Conservation (phyloP, 1,140 invertebrate genomes). For the Drosophila serrata region DNA sequence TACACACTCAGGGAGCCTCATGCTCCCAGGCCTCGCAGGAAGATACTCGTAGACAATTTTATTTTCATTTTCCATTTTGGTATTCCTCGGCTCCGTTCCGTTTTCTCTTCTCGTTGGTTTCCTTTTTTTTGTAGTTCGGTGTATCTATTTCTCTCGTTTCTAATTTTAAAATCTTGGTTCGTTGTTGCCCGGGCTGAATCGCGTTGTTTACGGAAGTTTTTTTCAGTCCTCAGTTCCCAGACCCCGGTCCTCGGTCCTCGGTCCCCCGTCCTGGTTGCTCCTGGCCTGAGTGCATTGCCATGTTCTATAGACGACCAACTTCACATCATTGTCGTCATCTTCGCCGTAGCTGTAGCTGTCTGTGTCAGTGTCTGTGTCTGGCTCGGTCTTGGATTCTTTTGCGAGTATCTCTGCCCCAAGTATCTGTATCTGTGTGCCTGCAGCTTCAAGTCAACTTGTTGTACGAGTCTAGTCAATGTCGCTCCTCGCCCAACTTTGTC, state of each 20-base stretch:
- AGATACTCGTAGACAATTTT: constrained; percentile 70
- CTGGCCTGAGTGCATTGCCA: constrained; percentile 78
- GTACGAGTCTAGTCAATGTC: constrained; percentile 76
- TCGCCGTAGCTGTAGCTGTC: constrained; percentile 29
- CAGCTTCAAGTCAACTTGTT: constrained; percentile 75
- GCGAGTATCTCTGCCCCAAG: constrained; percentile 32
- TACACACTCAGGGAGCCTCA: constrained; percentile 19
- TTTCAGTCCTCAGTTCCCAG: constrained; percentile 19
- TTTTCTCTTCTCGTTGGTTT: constrained; percentile 19
- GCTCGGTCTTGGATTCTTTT: constrained; percentile 41
- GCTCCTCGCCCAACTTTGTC: constrained; percentile 47
- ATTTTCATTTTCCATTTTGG: constrained; percentile 79
- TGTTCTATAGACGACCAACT: constrained; percentile 63
- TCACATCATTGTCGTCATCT: constrained; percentile 54
- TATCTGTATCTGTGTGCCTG: constrained; percentile 44
- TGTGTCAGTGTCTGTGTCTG: constrained; percentile 53
- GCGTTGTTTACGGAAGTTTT: constrained; percentile 82
- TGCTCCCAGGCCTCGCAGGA: constrained; percentile 38
- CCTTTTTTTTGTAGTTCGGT: constrained; percentile 26
- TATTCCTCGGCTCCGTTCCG: constrained; percentile 37
- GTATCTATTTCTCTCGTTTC: constrained; percentile 69
- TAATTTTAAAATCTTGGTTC: constrained; percentile 81
- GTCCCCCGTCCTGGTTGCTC: constrained; percentile 17
- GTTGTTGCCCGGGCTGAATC: constrained; percentile 61
- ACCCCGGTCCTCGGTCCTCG: too few relatives aligned